These are phyloP conservation scores for Cenopis cana DNA, from an alignment of 2,888 invertebrate species.

Conservation along the genomic window DNA sequence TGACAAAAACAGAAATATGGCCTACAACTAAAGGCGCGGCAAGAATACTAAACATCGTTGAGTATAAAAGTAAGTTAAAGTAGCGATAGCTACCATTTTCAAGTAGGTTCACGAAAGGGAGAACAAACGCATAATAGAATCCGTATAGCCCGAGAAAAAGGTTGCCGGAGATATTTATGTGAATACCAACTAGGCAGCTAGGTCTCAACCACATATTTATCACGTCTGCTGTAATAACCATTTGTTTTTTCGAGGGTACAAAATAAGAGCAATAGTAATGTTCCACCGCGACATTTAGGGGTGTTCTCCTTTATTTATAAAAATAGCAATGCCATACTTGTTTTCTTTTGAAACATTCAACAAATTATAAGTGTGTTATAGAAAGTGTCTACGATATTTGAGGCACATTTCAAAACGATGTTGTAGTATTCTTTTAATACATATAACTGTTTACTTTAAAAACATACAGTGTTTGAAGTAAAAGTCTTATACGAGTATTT, in stretches of 20 bases:
- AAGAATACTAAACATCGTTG: constrained; percentile 35
- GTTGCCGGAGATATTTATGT: constrained; percentile 43
- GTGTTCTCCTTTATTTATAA: constrained; percentile 35
- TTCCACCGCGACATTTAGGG: constrained; percentile 36
- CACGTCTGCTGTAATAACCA: constrained; percentile 44
- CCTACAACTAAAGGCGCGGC: constrained; percentile 18
- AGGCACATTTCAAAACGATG: too few species aligned
- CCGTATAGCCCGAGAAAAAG: constrained; percentile 35
- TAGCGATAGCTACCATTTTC: constrained; percentile 26
- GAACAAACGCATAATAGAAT: constrained; percentile 39
- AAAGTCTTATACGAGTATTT: too few species aligned
- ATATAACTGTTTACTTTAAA: too few species aligned
- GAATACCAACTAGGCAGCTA: constrained; percentile 43
- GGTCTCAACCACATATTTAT: constrained; percentile 42
- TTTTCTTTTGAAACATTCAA: constrained; percentile 27
- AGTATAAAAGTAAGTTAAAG: constrained; percentile 26
- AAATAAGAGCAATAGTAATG: constrained; percentile 41
- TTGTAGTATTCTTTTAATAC: too few species aligned
- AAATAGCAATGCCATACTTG: constrained; percentile 40
- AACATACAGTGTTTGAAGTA: too few species aligned
- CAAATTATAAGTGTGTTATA: constrained; percentile 33
- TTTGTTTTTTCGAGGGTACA: constrained; percentile 43
- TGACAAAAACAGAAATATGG: constrained; percentile 10
- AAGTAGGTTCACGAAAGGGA: constrained; percentile 30
- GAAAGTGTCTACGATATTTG: too few species aligned